A percentile compares a stretch with the other conserved stretches of the same genome.
phyloP scores from a whole-genome alignment of 2,797 vertebrate species.

The Poecilia wingei region DNA sequence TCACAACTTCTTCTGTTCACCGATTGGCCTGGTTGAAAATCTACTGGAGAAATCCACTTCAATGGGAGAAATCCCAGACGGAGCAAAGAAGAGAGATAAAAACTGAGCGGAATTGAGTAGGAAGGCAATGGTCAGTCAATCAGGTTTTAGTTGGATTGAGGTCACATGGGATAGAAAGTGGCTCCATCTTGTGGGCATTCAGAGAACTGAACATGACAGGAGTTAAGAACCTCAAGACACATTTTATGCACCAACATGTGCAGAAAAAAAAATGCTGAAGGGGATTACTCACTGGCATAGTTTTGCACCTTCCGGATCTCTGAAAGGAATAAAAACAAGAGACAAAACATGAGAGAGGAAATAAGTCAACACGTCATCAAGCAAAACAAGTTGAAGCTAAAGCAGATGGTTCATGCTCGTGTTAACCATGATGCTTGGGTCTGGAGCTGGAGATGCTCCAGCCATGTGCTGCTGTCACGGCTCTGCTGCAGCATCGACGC shows the following conservation, averaged over 20 bases:
- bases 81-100: no score
- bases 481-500: constrained; percentile 44
- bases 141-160: accelerated
- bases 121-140: no score
- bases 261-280: background rate
- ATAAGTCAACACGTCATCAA: constrained; percentile 22
- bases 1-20: no score
- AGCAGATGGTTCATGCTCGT: constrained; percentile 43
- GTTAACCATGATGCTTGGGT: constrained; percentile 44
- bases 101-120: no score
- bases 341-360: background rate
- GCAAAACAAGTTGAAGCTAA: constrained; percentile 37
- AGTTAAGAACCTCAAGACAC: background rate
- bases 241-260: background rate
- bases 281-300: constrained; percentile 77
- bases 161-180: background rate
- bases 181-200: constrained; percentile 42
- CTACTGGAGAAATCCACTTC: no score
- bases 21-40: no score
- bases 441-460: constrained; percentile 32
- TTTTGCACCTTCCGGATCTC: constrained; percentile 83
- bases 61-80: no score
- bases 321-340: constrained; percentile 38
- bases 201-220: background rate
- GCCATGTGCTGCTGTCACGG: constrained; percentile 63